phyloP scores from a whole-genome alignment of 2,797 vertebrate genomes.

The Zenarchopterus dispar region DNA sequence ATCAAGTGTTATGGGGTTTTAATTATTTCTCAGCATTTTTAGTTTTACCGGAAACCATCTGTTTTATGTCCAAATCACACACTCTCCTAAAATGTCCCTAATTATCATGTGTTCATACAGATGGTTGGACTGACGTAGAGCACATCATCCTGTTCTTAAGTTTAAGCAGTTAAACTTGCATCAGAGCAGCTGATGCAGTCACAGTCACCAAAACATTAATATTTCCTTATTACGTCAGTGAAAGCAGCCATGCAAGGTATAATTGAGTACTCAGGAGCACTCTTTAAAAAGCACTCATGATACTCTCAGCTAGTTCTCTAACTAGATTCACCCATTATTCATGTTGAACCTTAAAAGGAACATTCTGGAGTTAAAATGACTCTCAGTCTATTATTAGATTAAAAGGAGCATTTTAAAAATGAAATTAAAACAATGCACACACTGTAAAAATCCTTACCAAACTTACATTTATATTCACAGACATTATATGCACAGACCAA shows the following conservation, averaged over 20 bases:
- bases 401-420: too few relatives aligned
- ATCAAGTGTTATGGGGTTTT: too few relatives aligned
- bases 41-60: conserved; percentile 25
- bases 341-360: too few relatives aligned
- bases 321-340: too few relatives aligned
- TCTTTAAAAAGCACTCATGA: conserved; percentile 16
- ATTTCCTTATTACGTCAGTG: conserved; percentile 3
- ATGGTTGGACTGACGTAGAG: conserved; percentile 43
- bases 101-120: conserved; percentile 43
- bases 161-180: conserved; percentile 24
- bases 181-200: conserved; percentile 40
- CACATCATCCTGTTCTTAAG: conserved; percentile 46
- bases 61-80: conserved; percentile 10
- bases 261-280: conserved; percentile 4
- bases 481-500: too few relatives aligned
- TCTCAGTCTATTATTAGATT: too few relatives aligned
- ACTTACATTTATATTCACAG: too few relatives aligned
- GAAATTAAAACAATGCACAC: too few relatives aligned
- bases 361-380: too few relatives aligned
- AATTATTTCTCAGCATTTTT: conserved; percentile 31
- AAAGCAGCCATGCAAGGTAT: conserved; percentile 12
- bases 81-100: conserved; percentile 11
- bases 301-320: neutral
- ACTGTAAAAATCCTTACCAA: too few relatives aligned
- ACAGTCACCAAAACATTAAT: conserved; percentile 27